phyloP scores from a whole-genome alignment of 2,888 invertebrate genomes.

The Frankliniella fusca region DNA sequence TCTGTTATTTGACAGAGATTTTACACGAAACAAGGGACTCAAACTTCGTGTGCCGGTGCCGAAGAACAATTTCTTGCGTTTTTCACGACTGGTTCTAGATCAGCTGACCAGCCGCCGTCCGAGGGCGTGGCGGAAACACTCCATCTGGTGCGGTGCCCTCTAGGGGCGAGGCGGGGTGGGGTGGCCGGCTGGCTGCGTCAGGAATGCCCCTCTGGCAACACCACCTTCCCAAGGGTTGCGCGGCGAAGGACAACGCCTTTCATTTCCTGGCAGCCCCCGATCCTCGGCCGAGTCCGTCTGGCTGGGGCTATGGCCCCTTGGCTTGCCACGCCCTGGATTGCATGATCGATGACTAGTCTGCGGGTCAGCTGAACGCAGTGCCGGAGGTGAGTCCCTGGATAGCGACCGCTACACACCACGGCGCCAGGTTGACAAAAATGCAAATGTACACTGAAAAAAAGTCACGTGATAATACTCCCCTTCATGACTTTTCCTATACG shows the following conservation, averaged over 20 bases:
- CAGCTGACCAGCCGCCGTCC: too few relatives aligned
- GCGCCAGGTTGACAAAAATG: neutral
- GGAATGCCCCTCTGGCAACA: neutral
- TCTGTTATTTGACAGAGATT: too few relatives aligned
- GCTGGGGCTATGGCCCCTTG: neutral
- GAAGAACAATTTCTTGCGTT: too few relatives aligned
- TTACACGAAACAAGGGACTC: too few relatives aligned
- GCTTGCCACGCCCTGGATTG: neutral
- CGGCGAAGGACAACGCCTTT: conserved; percentile 19
- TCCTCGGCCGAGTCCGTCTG: neutral
- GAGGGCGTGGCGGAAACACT: conserved; percentile 5
- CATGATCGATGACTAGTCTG: neutral
- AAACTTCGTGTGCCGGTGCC: too few relatives aligned
- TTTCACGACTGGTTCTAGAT: too few relatives aligned
- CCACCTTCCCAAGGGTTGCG: neutral
- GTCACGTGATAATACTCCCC: too few relatives aligned
- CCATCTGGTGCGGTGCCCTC: neutral
- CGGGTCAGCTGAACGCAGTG: neutral
- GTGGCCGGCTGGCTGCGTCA: neutral
- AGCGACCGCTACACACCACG: neutral
- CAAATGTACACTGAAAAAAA: too few relatives aligned
- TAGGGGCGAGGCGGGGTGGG: neutral
- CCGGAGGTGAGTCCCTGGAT: neutral
- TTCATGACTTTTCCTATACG: too few relatives aligned
- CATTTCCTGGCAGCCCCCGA: conserved; percentile 11